Base-by-base conservation (phyloP, 2,888 invertebrate species). In the Stegana nigrithorax region DNA sequence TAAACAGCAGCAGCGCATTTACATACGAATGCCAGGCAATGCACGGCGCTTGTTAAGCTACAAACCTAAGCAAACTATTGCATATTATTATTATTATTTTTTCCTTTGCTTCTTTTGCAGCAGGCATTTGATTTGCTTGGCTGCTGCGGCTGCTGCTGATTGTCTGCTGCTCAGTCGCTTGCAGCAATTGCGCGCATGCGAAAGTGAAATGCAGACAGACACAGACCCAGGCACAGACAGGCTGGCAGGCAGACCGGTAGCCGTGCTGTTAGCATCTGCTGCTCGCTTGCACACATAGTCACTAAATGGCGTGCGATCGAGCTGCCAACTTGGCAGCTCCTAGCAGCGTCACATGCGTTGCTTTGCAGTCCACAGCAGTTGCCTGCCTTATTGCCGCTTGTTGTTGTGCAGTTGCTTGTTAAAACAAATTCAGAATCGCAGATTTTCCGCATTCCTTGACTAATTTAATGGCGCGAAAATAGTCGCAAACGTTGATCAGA, bases 401-500 rank as follows among this genome's bases (percentile, higher is more conserved):
- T n/a, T n/a, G n/a, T 64, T 25, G 26, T 4, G 12, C 29, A 21
- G 23, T 44, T 21, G 50, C 29, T 62, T 47, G 21, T 51, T 39
- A 59, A 45, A 50, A 42, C 59, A 50, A 51, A 29, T n/a, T n/a
- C n/a, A n/a, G n/a, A n/a, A n/a, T n/a, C n/a, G n/a, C 53, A 63
- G 72, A 81, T 76, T 81, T 81, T 81, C 81, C 83, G 82, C 81
- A 81, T 83, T 81, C 81, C 68, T 72, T 50, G 59, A 45, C 60
- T 71, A 76, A 81, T 78, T 82, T 74, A 76, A 67, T 80, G 81
- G 82, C 82, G 83, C 73, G 77, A 73, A 81, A 76, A 72, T 70
- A 69, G 68, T 72, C 25, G 42, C 44, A 39, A 56, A 14, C 17
- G 26, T 27, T 75, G 73, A 72, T 78, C 73, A 65, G 50, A 62